phyloP scores from a whole-genome alignment of 2,113 vertebrate genomes.

The Setophaga petechia region DNA sequence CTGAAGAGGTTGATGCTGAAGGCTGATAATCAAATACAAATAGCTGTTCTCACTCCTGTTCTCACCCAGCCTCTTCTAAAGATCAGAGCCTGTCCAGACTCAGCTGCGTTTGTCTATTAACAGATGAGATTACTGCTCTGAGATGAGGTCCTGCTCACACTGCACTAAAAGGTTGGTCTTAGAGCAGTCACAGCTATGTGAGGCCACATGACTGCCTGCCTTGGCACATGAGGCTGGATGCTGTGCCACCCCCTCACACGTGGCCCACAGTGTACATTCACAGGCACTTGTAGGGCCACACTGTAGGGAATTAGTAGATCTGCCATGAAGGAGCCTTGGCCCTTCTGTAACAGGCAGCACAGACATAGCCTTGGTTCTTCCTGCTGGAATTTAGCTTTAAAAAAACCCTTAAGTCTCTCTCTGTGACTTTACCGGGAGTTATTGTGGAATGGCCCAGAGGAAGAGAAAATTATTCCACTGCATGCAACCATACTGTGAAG shows the following conservation, averaged over 20 bases:
- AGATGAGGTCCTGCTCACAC: not conserved
- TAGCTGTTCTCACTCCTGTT: not conserved
- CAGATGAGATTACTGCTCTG: not conserved
- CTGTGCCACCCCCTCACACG: fast-evolving
- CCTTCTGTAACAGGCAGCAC: not conserved
- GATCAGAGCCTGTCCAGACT: not conserved
- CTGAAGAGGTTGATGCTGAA: not conserved
- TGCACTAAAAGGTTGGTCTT: not conserved
- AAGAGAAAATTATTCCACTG: not conserved
- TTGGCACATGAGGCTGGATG: not conserved
- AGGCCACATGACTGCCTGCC: not conserved
- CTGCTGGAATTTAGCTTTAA: not conserved
- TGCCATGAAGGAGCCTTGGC: not conserved
- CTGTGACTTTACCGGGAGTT: not conserved
- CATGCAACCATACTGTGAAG: not conserved
- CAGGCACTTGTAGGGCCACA: not conserved
- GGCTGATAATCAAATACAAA: not conserved
- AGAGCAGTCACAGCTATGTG: not conserved
- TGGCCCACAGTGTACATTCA: not conserved
- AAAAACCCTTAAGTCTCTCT: not conserved
- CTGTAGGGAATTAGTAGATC: not conserved
- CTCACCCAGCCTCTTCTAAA: not conserved
- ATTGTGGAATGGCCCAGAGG: not conserved
- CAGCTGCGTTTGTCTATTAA: not conserved
- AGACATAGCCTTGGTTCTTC: not conserved